Percentiles rank a stretch among this genome's conserved stretches.
phyloP scores from a whole-genome alignment of 2,888 invertebrate genomes.

The Epirrhoe alternata region DNA sequence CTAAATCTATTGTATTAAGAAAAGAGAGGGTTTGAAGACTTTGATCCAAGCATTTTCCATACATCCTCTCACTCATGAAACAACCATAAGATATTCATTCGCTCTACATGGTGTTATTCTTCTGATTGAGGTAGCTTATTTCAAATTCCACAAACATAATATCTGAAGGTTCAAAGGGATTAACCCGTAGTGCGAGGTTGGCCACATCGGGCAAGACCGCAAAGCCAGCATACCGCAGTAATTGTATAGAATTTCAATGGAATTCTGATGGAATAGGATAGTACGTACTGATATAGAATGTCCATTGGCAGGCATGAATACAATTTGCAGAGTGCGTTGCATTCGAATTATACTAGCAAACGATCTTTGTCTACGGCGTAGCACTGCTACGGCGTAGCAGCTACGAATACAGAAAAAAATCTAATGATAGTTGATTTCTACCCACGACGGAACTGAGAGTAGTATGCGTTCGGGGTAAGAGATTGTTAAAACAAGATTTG shows the following conservation, averaged over 20 bases:
- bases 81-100: too few relatives aligned
- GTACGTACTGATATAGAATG: not conserved
- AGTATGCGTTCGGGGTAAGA: too few relatives aligned
- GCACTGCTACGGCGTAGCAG: not conserved
- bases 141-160: not conserved
- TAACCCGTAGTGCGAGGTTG: not conserved
- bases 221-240: constrained; percentile 6
- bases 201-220: not conserved
- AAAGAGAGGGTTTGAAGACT: too few relatives aligned
- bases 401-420: not conserved
- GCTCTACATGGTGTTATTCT: too few relatives aligned
- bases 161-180: not conserved
- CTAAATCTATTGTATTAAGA: too few relatives aligned
- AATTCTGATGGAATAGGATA: constrained; percentile 15
- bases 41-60: too few relatives aligned
- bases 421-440: not conserved
- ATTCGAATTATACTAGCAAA: not conserved
- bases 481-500: too few relatives aligned
- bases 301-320: not conserved
- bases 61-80: too few relatives aligned
- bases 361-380: not conserved
- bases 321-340: not conserved
- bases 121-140: not conserved
- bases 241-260: constrained; percentile 23
- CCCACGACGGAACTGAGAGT: too few relatives aligned